Evolutionary conservation across 2,797 vertebrate genomes (phyloP), one percentile per base, ranked within the genome.

Genomic region (Triplophysa yarkandensis): DNA sequence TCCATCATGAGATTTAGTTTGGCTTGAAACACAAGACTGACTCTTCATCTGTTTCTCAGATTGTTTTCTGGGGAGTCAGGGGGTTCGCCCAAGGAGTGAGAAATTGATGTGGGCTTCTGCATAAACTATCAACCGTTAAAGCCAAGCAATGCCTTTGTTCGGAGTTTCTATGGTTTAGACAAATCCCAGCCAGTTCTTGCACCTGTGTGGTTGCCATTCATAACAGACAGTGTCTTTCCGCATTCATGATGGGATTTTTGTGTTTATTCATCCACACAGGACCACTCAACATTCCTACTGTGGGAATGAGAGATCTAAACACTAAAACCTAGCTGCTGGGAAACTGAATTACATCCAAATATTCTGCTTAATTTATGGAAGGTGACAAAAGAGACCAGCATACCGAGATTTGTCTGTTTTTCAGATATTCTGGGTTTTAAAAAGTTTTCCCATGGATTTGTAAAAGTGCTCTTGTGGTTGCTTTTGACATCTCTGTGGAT

Each of bases 91-190:
- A 57, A 4, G 28, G 16, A 30, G n/a, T 71, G 34, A 46, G 32
- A 72, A 61, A 62, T 30, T n/a, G 7, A 71, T 48, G 30, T 23
- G n/a, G 27, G 43, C 46, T 52, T 52, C 70, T 72, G 60, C 58
- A 63, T 72, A 54, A 72, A 63, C 52, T 60, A 72, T 72, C 36
- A 52, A 21, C 44, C 19, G 34, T 39, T 19, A 43, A 71, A 46
- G 69, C 69, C 69, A 68, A 66, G 67, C 32, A 28, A 54, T 39
- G 41, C 52, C 44, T 71, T 19, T 48, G 14, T 72, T 52, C 7
- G 23, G 9, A 19, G 32, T 41, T 52, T 60, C 17, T 52, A 34
- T 41, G 46, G 16, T 72, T 28, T 30, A 36, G 69, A 16, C 57
- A 36, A 46, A 71, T 48, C 43, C n/a, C 19, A 34, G 52, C 23